phyloP scores from a whole-genome alignment of 2,113 vertebrate genomes.

The Pteropus alecto region DNA sequence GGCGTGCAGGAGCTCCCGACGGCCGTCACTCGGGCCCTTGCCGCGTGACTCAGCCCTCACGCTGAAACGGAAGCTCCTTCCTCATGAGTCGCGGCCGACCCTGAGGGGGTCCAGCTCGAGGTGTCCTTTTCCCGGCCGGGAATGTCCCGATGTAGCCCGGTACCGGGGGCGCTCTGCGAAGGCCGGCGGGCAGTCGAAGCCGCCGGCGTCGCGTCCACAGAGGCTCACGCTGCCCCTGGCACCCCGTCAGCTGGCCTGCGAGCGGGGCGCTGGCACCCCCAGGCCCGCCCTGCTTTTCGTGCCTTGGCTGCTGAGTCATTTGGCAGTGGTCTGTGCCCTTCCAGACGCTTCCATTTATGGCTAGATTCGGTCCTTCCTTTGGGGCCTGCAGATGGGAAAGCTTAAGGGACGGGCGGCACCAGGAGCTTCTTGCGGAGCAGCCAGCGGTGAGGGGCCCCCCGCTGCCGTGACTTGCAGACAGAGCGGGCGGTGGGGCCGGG shows the following conservation, averaged over 20 bases:
- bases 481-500: too few relatives aligned
- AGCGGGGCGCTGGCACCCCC: background rate
- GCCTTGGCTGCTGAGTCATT: slow-evolving; percentile 9
- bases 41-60: background rate
- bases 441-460: background rate
- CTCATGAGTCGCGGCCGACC: background rate
- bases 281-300: background rate
- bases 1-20: rapidly evolving
- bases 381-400: slow-evolving; percentile 59
- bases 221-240: background rate
- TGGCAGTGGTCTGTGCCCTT: slow-evolving; percentile 62
- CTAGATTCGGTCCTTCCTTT: slow-evolving; percentile 43
- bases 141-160: background rate
- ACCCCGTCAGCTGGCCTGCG: background rate
- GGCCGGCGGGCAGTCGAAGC: too few relatives aligned
- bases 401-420: background rate
- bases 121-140: background rate
- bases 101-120: background rate
- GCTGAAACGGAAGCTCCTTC: background rate
- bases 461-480: too few relatives aligned
- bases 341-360: slow-evolving; percentile 81
- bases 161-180: background rate
- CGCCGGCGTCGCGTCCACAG: background rate
- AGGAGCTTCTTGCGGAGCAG: background rate
- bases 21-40: background rate